A percentile compares a stretch with the other conserved stretches of the same genome.
Conservation (phyloP, 2,888 invertebrate genomes). For the Calameuta pallipes region DNA sequence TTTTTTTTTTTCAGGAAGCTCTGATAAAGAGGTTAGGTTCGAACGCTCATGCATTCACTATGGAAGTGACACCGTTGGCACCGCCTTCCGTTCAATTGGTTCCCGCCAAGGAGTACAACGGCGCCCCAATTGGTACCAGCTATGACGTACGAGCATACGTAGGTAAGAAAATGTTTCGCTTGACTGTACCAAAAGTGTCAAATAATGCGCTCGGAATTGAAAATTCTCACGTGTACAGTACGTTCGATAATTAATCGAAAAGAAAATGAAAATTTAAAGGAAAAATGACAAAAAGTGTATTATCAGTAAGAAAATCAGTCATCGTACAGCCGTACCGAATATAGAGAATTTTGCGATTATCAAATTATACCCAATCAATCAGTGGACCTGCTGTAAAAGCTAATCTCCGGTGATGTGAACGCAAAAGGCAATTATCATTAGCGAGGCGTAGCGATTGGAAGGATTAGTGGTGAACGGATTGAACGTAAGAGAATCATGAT, state of each 20-base stretch:
- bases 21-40: conserved; percentile 81
- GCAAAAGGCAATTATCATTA: not conserved
- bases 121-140: conserved; percentile 91
- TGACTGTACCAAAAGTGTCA: not conserved
- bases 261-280: not conserved
- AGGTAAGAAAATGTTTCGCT: conserved; percentile 70
- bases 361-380: not conserved
- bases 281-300: not conserved
- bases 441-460: not conserved
- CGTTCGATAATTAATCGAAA: not conserved
- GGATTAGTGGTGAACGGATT: not conserved
- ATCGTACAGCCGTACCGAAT: not conserved
- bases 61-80: conserved; percentile 84
- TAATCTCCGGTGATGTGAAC: not conserved
- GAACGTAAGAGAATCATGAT: not conserved
- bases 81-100: conserved; percentile 93
- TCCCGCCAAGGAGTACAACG: conserved; percentile 90
- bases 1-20: conserved; percentile 75
- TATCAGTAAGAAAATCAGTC: not conserved
- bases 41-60: conserved; percentile 83
- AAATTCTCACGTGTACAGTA: no score
- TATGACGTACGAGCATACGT: conserved; percentile 89
- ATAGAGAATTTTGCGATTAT: not conserved
- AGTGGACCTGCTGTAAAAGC: not conserved
- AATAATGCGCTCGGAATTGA: no score